A percentile compares a stretch with the other conserved stretches of the same genome.
Conservation (phyloP, 2,888 invertebrate genomes). For the Eupithecia insigniata region DNA sequence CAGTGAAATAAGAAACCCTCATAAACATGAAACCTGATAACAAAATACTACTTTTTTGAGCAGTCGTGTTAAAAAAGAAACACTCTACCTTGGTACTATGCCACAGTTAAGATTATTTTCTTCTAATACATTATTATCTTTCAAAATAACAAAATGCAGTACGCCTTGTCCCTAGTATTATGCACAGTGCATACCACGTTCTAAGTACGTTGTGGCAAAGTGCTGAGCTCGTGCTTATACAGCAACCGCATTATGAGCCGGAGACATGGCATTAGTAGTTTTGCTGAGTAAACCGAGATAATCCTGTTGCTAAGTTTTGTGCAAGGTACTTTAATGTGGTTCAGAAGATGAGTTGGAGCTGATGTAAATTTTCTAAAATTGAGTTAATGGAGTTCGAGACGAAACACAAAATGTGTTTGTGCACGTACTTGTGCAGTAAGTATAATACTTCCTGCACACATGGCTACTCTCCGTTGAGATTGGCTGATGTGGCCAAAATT, state of each 20-base stretch:
- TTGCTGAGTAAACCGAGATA: conserved; percentile 15
- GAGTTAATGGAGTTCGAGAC: not conserved
- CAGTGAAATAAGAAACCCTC: not conserved
- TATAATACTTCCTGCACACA: too few species aligned
- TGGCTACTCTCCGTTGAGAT: too few species aligned
- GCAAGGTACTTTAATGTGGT: not conserved
- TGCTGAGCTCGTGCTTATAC: conserved; percentile 7
- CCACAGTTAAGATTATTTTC: not conserved
- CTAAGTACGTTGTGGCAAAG: conserved; percentile 10
- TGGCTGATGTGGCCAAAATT: too few species aligned
- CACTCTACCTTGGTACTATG: not conserved
- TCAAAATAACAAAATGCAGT: not conserved
- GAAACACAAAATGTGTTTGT: not conserved
- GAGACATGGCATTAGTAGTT: conserved; percentile 9
- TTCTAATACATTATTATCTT: not conserved
- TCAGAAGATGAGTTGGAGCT: not conserved
- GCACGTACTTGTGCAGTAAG: too few species aligned
- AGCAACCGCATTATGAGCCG: conserved; percentile 6
- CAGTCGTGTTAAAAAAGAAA: not conserved
- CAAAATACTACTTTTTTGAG: not conserved
- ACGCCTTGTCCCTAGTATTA: not conserved
- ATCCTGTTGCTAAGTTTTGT: not conserved
- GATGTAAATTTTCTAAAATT: not conserved
- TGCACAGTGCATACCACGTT: conserved; percentile 1
- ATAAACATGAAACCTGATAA: not conserved